Base-by-base conservation (phyloP, 2,888 invertebrate genomes). In the Aelia acuminata region DNA sequence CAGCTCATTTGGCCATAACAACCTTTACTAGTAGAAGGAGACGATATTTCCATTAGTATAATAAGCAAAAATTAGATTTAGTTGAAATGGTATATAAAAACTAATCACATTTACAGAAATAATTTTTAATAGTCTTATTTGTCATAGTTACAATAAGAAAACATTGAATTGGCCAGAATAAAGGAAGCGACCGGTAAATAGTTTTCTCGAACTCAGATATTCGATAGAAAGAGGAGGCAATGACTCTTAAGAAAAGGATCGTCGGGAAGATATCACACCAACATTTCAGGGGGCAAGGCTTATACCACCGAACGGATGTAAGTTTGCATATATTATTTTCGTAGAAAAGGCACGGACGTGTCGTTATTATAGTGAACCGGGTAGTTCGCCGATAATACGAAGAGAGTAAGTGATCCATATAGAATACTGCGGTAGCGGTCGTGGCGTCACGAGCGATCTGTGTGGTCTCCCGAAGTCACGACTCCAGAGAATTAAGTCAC, bases 361-460 rank as follows among this genome's bases (percentile, higher is more conserved):
- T n/a, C n/a, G 80, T 80, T 80, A 80, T 80, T 80, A 39, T n/a
- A 80, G 80, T 3, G 43, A 43, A 47, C 22, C n/a, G 43, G 43
- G 43, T 80, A 80, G 80, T n/a, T 13, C 43, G 8, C 18, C 43
- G 80, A 80, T 80, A 80, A 47, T 43, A 80, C 80, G 80, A 47
- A 50, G 35, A 8, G 85, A 85, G 85, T 39, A 85, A 85, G 85
- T 85, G 85, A 85, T 85, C 50, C 85, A 85, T 85, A 85, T 85
- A 85, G 85, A 85, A 53, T 39, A 48, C 22, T 20, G 85, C 39
- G 84, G 49, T 84, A 85, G 50, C 85, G 31, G 43, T 49, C 48
- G 50, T 39, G 53, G 35, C 39, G 85, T 85, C 53, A 85, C 53
- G 85, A 31, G 35, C 31, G 3, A 3, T 13, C 39, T 47, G 39